Evolutionary conservation across 2,113 vertebrate species (phyloP).

Genomic region (Atrichornis clamosus): DNA sequence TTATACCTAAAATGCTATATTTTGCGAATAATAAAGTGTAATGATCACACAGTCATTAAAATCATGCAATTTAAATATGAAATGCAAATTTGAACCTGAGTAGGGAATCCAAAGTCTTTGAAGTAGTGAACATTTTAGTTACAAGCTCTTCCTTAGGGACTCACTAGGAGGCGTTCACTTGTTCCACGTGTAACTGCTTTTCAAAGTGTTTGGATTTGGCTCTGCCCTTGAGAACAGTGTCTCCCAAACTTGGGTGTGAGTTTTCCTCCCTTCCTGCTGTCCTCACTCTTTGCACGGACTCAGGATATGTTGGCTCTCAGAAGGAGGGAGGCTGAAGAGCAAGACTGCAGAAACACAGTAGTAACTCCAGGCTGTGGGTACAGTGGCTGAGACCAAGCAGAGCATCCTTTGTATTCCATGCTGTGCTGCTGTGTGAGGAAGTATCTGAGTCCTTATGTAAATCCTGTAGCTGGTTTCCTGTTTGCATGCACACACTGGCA

Average conservation of each 20-base stretch:
- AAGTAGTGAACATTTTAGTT: neutral
- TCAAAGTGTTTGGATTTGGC: constrained; percentile 11
- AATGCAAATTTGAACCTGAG: neutral
- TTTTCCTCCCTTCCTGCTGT: neutral
- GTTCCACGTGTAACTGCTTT: neutral
- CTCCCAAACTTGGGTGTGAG: neutral
- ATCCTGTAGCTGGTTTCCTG: neutral
- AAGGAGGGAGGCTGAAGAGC: neutral
- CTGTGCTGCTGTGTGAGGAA: neutral
- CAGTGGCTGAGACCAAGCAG: neutral
- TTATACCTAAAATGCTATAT: neutral
- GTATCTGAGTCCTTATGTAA: neutral
- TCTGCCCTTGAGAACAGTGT: neutral
- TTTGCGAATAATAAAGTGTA: neutral
- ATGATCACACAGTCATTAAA: neutral
- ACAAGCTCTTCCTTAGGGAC: neutral
- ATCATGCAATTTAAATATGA: neutral
- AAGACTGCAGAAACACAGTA: neutral
- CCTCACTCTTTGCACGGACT: neutral
- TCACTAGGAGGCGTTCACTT: neutral
- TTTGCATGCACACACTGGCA: neutral
- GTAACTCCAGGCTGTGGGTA: neutral
- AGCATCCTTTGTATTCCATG: neutral
- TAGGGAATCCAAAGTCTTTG: neutral
- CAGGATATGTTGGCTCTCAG: neutral